These are phyloP conservation scores for Chionomys nivalis DNA, from an alignment of 2,113 vertebrate species.

Conservation along the genomic window DNA sequence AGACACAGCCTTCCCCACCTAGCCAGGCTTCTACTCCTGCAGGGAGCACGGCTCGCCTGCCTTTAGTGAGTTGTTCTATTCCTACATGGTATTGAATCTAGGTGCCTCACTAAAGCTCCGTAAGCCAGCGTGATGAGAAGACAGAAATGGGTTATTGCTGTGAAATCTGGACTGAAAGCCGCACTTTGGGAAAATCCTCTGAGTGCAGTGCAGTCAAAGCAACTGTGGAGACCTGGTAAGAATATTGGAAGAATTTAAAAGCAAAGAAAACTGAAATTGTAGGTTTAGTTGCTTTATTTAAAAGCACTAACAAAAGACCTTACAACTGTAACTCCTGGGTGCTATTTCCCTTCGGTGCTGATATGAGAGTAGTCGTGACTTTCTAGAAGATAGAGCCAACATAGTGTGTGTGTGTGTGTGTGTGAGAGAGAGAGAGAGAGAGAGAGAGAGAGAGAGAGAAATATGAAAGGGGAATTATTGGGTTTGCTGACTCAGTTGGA, in stretches of 20 bases:
- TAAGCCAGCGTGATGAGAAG: neutral
- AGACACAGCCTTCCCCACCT: neutral
- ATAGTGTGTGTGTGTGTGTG: neutral
- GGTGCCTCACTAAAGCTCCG: neutral
- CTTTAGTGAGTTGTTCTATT: neutral
- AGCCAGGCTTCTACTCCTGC: neutral
- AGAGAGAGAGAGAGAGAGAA: too few species aligned
- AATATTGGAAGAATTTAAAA: neutral
- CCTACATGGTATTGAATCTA: neutral
- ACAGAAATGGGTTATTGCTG: neutral
- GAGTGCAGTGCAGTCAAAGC: neutral
- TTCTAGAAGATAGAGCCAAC: neutral
- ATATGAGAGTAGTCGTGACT: neutral
- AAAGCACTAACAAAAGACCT: neutral
- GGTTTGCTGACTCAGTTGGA: neutral
- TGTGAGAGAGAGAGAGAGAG: too few species aligned
- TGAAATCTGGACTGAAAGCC: neutral
- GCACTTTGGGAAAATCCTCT: neutral
- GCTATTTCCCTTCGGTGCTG: neutral
- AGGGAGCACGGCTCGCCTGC: neutral
- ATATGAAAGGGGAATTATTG: neutral
- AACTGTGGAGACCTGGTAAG: neutral
- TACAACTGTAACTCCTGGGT: neutral
- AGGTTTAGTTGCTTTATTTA: neutral
- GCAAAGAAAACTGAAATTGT: neutral